Percentiles rank a stretch among this genome's conserved stretches.
phyloP scores from a whole-genome alignment of 2,888 invertebrate species.

The Drosophila cracens region DNA sequence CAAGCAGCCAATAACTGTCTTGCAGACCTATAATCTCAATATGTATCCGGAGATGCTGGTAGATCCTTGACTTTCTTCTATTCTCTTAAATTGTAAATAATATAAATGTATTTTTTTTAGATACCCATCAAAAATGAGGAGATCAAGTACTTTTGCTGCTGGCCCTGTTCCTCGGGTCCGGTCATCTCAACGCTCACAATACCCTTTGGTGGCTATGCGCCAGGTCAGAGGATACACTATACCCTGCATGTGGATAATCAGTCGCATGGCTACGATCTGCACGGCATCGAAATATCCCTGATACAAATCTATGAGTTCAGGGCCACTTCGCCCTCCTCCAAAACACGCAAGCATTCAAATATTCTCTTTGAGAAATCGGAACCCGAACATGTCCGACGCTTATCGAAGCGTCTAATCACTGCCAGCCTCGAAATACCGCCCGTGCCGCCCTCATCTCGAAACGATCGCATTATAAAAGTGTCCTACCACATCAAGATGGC shows the following conservation, averaged over 20 bases:
- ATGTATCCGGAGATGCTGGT: constrained; percentile 88
- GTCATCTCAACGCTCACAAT: constrained; percentile 77
- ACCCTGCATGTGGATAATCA: constrained; percentile 89
- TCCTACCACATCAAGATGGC: constrained; percentile 50
- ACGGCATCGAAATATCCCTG: constrained; percentile 55
- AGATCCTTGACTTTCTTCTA: constrained; percentile 58
- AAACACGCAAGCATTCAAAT: constrained; percentile 33
- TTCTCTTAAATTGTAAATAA: background rate
- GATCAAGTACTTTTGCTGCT: constrained; percentile 68
- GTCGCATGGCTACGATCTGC: constrained; percentile 85
- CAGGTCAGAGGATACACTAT: constrained; percentile 89
- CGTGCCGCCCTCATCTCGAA: constrained; percentile 63
- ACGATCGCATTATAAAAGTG: constrained; percentile 52
- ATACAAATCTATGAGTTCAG: constrained; percentile 56
- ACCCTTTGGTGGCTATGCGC: constrained; percentile 89
- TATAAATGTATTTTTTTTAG: constrained; percentile 27
- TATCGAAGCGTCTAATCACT: constrained; percentile 56
- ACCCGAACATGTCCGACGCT: constrained; percentile 52
- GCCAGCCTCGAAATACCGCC: constrained; percentile 62
- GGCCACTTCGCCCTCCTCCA: constrained; percentile 51
- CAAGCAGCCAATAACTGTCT: constrained; percentile 88
- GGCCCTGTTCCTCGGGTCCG: constrained; percentile 68
- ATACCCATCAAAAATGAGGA: constrained; percentile 52
- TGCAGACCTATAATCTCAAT: constrained; percentile 92
- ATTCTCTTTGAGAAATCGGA: constrained; percentile 36